Base-by-base conservation (phyloP, 2,113 vertebrate genomes). In the Sylvia atricapilla region DNA sequence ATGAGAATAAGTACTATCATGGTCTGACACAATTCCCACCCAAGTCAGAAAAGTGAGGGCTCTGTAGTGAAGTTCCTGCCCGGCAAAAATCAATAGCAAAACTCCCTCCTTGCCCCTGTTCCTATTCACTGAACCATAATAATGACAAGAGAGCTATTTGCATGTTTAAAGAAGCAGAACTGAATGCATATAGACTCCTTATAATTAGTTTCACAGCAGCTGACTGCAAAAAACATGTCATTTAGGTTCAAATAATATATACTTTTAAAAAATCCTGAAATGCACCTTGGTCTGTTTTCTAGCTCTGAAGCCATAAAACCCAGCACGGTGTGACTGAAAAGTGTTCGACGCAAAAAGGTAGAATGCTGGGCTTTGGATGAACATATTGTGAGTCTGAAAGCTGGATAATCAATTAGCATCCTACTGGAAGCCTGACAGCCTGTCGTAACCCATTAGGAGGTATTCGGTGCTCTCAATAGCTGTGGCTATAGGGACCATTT, bases 361-460 rank as follows among this genome's bases (percentile, higher is more conserved):
- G 90, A 92, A 76, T 30, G 77, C 88, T 92, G 90, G 52, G 93
- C 86, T 95, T 87, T 83, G 91, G 85, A 73, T 68, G 92, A 81
- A 92, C 91, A 87, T 84, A 84, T 92, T 85, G 93, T 80, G 92
- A 95, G 95, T 50, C 82, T 88, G 63, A 93, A 94, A 95, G 92
- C 94, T 93, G 87, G 63, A 93, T 95, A 92, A 97, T 96, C 94
- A 96, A 96, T 97, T 96, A 95, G 84, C 94, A 90, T 94, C 96
- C 93, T 81, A 63, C 90, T 74, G 94, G 96, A 91, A 94, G 95
- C 84, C 84, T 91, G 92, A 90, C 87, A 88, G 77, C 92, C 90
- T 89, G 73, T 94, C 81, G 84, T 25, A 86, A 75, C 79, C 94
- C 77, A 96, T 84, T 93, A 94, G 87, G 89, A 95, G 69, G 44